Percentiles rank a stretch among this genome's conserved stretches.
phyloP scores from a whole-genome alignment of 2,113 vertebrate species.

The Deroptyus accipitrinus region DNA sequence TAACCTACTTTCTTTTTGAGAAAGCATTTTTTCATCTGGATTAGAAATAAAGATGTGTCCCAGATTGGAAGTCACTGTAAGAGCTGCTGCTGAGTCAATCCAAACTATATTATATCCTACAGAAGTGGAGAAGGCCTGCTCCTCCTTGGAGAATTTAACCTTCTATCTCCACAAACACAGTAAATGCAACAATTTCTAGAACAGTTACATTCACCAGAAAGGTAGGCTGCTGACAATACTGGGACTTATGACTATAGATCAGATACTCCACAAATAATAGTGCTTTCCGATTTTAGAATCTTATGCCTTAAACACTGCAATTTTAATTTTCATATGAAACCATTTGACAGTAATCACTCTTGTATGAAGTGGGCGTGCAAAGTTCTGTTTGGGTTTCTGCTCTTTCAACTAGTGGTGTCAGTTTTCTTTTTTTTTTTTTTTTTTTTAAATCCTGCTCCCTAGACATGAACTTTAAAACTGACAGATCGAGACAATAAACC shows the following conservation, averaged over 20 bases:
- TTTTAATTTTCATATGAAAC: not conserved
- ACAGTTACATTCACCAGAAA: not conserved
- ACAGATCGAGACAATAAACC: not conserved
- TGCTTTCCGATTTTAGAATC: not conserved
- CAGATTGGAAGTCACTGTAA: not conserved
- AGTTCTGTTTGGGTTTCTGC: not conserved
- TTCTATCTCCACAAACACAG: not conserved
- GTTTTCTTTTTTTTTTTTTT: not conserved
- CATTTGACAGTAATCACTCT: not conserved
- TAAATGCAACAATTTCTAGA: not conserved
- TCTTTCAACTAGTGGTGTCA: not conserved
- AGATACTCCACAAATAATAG: not conserved
- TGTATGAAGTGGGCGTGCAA: not conserved
- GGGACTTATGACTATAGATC: not conserved
- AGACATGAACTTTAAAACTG: not conserved
- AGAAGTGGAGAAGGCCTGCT: not conserved
- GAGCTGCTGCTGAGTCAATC: not conserved
- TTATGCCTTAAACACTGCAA: not conserved
- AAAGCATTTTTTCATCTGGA: not conserved
- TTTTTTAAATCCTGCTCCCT: not conserved
- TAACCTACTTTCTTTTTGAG: not conserved
- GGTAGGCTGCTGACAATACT: not conserved
- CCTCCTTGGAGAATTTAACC: not conserved
- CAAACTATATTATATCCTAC: not conserved
- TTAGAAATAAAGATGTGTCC: slow-evolving; percentile 21